Evolutionary conservation across 2,113 vertebrate species (phyloP).

Genomic region (Sterna hirundo): DNA sequence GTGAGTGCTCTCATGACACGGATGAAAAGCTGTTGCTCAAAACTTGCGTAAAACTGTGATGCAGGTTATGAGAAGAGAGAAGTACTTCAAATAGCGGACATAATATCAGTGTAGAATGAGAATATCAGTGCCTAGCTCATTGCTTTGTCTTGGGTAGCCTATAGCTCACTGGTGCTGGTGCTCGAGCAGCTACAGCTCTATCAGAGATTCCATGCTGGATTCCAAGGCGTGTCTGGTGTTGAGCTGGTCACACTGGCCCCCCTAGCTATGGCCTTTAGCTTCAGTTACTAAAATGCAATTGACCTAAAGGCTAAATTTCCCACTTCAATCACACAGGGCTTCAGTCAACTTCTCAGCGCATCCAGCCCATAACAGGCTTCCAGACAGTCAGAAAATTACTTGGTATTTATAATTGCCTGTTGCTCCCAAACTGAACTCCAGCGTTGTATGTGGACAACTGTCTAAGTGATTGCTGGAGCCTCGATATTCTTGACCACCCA

Average conservation of each 20-base stretch:
- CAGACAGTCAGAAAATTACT: background rate
- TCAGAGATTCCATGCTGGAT: background rate
- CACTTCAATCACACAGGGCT: background rate
- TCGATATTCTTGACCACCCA: background rate
- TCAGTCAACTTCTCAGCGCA: background rate
- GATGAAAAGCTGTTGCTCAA: background rate
- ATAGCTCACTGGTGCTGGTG: background rate
- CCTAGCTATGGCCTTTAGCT: background rate
- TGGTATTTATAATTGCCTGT: background rate
- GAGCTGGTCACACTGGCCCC: background rate
- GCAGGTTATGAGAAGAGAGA: background rate
- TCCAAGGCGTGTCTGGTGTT: background rate
- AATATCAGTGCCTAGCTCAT: background rate
- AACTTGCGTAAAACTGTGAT: background rate
- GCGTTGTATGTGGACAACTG: fast-evolving
- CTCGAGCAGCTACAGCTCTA: background rate
- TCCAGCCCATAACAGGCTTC: background rate
- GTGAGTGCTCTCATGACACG: background rate
- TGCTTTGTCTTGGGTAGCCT: background rate
- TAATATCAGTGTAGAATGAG: background rate
- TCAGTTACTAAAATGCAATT: background rate
- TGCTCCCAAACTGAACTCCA: background rate
- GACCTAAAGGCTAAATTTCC: background rate
- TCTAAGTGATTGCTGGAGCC: background rate
- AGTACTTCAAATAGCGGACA: background rate